Evolutionary conservation across 2,888 invertebrate species (phyloP).

Genomic region (Pedicia rivosa): DNA sequence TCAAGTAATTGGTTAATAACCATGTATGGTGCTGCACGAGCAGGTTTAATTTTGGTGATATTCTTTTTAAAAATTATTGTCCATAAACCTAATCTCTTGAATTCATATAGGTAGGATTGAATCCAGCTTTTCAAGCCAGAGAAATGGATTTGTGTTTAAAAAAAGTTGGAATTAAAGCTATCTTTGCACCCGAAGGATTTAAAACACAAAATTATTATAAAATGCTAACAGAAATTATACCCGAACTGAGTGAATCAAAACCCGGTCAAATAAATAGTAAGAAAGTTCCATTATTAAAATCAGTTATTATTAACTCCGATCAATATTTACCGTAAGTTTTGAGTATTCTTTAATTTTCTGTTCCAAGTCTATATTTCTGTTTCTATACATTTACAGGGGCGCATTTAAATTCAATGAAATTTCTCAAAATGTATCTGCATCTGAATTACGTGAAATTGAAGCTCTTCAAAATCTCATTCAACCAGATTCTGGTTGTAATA

Average conservation of each 20-base stretch:
- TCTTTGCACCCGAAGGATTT: constrained; percentile 45
- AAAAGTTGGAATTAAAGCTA: constrained; percentile 49
- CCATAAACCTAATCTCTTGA: background rate
- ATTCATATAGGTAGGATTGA: constrained; percentile 47
- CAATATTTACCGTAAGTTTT: constrained; percentile 32
- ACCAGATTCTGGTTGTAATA: constrained; percentile 53
- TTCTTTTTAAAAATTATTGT: constrained; percentile 8
- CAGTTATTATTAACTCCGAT: constrained; percentile 40
- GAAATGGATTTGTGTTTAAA: constrained; percentile 58
- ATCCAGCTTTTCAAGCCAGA: constrained; percentile 50
- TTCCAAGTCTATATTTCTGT: background rate
- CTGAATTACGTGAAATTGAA: constrained; percentile 10
- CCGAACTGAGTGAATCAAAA: constrained; percentile 33
- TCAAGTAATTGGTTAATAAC: constrained; percentile 57
- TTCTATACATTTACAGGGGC: constrained; percentile 22
- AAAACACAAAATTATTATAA: constrained; percentile 50
- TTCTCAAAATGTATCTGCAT: constrained; percentile 19
- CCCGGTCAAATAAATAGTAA: constrained; percentile 32
- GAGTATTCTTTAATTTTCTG: background rate
- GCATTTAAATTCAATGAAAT: constrained; percentile 31
- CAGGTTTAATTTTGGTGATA: constrained; percentile 48
- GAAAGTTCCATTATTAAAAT: constrained; percentile 34
- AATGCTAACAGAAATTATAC: constrained; percentile 41
- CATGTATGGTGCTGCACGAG: constrained; percentile 51
- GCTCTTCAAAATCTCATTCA: constrained; percentile 37